Conservation (phyloP, 2,888 invertebrate genomes). For the Fragum fragum region DNA sequence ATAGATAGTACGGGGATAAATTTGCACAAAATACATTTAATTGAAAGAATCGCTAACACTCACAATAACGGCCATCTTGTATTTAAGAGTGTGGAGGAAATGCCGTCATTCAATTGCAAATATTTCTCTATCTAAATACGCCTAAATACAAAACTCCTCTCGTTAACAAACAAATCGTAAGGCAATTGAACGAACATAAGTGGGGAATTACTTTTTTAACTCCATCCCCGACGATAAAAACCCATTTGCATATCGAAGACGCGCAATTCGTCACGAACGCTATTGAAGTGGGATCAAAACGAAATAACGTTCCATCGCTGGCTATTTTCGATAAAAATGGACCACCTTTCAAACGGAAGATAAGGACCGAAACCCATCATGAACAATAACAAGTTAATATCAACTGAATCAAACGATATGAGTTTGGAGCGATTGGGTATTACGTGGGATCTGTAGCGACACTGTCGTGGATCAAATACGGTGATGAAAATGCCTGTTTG, state of each 20-base stretch:
- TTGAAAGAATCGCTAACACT: too few relatives aligned
- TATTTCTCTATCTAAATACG: constrained; percentile 33
- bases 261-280: constrained; percentile 56
- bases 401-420: constrained; percentile 67
- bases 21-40: too few relatives aligned
- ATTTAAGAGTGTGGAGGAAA: too few relatives aligned
- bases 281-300: constrained; percentile 57
- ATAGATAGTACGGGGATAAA: too few relatives aligned
- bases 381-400: constrained; percentile 72
- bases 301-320: constrained; percentile 56
- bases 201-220: constrained; percentile 66
- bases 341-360: constrained; percentile 56
- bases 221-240: constrained; percentile 55
- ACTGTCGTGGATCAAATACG: constrained; percentile 34
- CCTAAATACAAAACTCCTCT: constrained; percentile 36
- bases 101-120: constrained; percentile 28
- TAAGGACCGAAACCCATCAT: constrained; percentile 58
- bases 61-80: too few relatives aligned
- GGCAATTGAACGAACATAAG: constrained; percentile 49
- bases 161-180: constrained; percentile 58
- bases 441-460: constrained; percentile 32
- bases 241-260: constrained; percentile 66
- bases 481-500: constrained; percentile 66
- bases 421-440: constrained; percentile 61
- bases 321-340: constrained; percentile 69